Evolutionary conservation across 2,797 vertebrate genomes (phyloP).

Genomic region (Sarcophilus harrisii): DNA sequence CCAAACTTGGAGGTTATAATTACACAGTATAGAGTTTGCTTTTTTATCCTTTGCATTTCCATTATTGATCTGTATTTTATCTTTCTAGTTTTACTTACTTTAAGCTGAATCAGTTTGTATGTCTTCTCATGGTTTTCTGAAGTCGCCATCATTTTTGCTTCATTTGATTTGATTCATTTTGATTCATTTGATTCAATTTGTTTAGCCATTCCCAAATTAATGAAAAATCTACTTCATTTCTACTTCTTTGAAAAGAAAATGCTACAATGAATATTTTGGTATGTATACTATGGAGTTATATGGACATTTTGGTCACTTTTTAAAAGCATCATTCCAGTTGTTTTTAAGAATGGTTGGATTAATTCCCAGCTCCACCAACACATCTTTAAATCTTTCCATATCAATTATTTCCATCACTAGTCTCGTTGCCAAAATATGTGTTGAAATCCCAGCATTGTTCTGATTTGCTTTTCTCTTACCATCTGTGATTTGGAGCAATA

Average conservation of each 20-base stretch:
- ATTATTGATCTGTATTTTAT: not conserved
- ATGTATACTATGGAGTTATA: not conserved
- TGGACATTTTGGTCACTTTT: not conserved
- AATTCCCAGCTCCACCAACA: not conserved
- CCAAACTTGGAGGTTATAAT: not conserved
- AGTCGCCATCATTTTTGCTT: not conserved
- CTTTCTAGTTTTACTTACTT: not conserved
- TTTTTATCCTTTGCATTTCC: not conserved
- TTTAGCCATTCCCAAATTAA: not conserved
- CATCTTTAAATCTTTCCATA: not conserved
- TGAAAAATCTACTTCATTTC: not conserved
- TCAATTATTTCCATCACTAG: not conserved
- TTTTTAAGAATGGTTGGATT: not conserved
- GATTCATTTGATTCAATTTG: not conserved
- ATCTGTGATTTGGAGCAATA: not conserved
- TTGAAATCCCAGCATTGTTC: not conserved
- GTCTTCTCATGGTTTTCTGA: not conserved
- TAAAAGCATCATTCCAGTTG: not conserved
- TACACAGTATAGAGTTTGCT: not conserved
- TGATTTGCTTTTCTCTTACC: not conserved
- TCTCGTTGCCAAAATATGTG: not conserved
- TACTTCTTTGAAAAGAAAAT: not conserved
- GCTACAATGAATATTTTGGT: not conserved
- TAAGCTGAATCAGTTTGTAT: not conserved
- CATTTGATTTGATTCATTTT: no score